phyloP scores from a whole-genome alignment of 2,113 vertebrate genomes.

The Zosterops borbonicus region DNA sequence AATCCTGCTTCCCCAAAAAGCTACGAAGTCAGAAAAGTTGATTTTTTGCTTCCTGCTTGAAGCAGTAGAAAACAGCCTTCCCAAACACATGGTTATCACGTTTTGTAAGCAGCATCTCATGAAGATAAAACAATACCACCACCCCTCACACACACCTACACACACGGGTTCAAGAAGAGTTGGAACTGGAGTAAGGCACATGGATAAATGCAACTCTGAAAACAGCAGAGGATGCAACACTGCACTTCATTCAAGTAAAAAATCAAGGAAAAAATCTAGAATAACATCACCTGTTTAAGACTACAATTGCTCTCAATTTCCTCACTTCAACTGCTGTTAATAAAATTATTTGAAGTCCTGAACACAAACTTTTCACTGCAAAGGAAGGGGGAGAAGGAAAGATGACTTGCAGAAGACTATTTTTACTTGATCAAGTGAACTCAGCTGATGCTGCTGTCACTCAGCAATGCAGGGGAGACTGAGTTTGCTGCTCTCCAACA shows the following conservation, averaged over 20 bases:
- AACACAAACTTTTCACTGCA: neutral
- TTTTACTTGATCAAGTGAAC: neutral
- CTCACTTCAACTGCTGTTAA: neutral
- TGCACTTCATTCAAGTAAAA: neutral
- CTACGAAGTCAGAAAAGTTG: neutral
- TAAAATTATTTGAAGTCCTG: neutral
- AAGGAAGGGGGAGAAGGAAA: neutral
- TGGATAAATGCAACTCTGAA: neutral
- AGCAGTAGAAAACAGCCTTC: neutral
- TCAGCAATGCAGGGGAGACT: neutral
- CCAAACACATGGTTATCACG: neutral
- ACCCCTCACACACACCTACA: neutral
- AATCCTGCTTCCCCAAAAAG: neutral
- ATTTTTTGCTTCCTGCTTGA: neutral
- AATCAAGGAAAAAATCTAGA: neutral
- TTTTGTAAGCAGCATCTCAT: neutral
- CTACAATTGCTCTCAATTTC: neutral
- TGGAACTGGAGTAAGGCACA: neutral
- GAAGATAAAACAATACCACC: neutral
- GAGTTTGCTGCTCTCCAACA: neutral
- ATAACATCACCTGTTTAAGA: neutral
- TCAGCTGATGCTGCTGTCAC: neutral
- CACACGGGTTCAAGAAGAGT: rapidly evolving
- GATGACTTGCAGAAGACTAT: neutral
- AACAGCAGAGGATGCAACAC: neutral